Evolutionary conservation across 2,113 vertebrate species (phyloP), one percentile per base, ranked within the genome.

Genomic region (Bolborhynchus lineola): DNA sequence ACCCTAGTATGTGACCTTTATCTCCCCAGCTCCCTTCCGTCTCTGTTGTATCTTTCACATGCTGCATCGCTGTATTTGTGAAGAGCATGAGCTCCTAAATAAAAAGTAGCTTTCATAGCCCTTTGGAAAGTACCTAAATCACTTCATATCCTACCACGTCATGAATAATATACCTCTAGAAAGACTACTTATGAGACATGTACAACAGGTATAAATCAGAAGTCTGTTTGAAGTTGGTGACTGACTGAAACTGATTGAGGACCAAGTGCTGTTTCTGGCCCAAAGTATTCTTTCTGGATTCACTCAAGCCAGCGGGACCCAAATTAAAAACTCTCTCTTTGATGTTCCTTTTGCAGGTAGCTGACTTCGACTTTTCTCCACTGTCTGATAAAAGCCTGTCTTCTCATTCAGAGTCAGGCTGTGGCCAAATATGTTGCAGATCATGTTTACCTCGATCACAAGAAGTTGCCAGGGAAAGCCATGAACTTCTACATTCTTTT

Each of bases 301-400:
- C n/a, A 24, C 9, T 19, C 41, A 20, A 88, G 19, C 41, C 46
- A 69, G n/a, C 14, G 80, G 47, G 11, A 80, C 24, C 42, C 3
- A 8, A 74, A 72, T 35, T 88, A 59, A 82, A 82, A 92, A 7
- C 37, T 0, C 29, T 75, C 28, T 94, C 46, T 85, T 37, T 79
- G 55, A 31, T 90, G 12, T 89, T 95, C 13, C 35, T 82, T 90
- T 84, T 82, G 35, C 93, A 98, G 97, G 97, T 98, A 79, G 97
- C 98, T 72, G 98, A 98, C 91, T 98, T 97, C 57, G 98, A 98
- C 95, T 98, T 98, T 86, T 97, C 96, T 91, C 97, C 98, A 14
- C 70, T 96, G 47, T 96, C 97, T 83, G 96, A 97, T 70, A 96
- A 94, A 90, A 97, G 68, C 75, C 71, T 69, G 19, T 47, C 94